phyloP scores from a whole-genome alignment of 2,113 vertebrate genomes.

The Pteropus alecto region DNA sequence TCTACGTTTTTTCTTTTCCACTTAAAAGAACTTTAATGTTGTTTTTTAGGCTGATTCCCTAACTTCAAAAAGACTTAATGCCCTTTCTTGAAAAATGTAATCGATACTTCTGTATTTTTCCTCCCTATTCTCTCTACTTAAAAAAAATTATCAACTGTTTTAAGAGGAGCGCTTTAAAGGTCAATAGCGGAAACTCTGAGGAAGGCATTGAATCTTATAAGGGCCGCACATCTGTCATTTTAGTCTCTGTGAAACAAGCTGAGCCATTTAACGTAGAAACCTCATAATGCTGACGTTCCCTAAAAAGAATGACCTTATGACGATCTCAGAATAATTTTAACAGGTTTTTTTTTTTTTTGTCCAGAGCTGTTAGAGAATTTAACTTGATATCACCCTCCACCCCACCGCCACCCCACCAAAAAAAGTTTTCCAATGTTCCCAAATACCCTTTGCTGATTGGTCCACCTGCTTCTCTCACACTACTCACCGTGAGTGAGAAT shows the following conservation, averaged over 20 bases:
- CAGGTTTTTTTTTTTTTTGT: background rate
- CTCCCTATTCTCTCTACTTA: background rate
- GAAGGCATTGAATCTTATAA: background rate
- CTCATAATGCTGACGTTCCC: background rate
- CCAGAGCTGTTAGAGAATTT: background rate
- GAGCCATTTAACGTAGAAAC: background rate
- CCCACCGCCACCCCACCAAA: rapidly evolving
- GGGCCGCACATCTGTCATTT: background rate
- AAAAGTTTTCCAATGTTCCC: background rate
- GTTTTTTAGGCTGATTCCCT: background rate
- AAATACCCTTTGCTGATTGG: background rate
- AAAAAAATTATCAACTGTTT: background rate
- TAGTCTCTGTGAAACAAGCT: background rate
- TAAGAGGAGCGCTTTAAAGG: background rate
- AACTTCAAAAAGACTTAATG: conserved; percentile 16
- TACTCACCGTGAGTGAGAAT: no score
- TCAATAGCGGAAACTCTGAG: background rate
- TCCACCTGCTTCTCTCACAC: background rate
- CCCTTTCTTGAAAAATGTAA: conserved; percentile 7
- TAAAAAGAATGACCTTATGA: background rate
- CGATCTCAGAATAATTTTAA: background rate
- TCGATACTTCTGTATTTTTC: background rate
- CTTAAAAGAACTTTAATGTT: conserved; percentile 21
- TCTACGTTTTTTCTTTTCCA: background rate
- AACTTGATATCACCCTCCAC: background rate